Base-by-base conservation (phyloP, 1,140 invertebrate genomes). In the Rhyacophila brunnea region DNA sequence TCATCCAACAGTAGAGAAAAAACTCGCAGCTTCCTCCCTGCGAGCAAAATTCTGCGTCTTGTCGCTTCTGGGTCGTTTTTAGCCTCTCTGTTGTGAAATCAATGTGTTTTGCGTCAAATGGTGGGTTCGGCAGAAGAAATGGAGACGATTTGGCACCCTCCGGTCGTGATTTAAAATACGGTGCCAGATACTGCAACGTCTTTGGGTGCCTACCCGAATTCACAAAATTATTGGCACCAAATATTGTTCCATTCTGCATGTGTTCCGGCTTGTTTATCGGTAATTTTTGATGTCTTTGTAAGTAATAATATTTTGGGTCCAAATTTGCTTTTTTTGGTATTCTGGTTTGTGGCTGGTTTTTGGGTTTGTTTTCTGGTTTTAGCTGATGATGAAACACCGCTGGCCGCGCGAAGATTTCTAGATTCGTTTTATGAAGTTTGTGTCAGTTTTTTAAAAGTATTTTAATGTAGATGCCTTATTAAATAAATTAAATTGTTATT, bases 1-100 rank as follows among this genome's bases (percentile, higher is more conserved):
- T 85, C 81, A 95, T 85, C 93, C 92, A 95, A 78, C 92, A 95
- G 71, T 89, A 86, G 65, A 95, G 81, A 81, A 95, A 94, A 80
- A 95, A 95, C 79, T 95, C 91, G 74, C 93, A 96, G 64, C 84
- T 89, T 40, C 90, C 89, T 65, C 89, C 89, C 67, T 88, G 83
- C 17, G 79, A 71, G 62, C 82, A 82, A 20, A 72, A 76, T 58
- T 80, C 75, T 53, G 78, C 72, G 50, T 80, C 77, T 52, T 78
- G 72, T 68, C 74, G 74, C 58, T 54, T 62, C 28, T 46, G 11
- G 4, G 52, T 64, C 0, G 62, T 57, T 6, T 14, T 46, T 2
- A 38, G 15, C 11, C 43, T 36, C 15, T 45, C 36, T 0, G 53
- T 53, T 1, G 58, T 53, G 18, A 60, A 57, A 11, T 59, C 62